Base-by-base conservation (phyloP, 1,140 invertebrate genomes). In the Acromyrmex echinatior region DNA sequence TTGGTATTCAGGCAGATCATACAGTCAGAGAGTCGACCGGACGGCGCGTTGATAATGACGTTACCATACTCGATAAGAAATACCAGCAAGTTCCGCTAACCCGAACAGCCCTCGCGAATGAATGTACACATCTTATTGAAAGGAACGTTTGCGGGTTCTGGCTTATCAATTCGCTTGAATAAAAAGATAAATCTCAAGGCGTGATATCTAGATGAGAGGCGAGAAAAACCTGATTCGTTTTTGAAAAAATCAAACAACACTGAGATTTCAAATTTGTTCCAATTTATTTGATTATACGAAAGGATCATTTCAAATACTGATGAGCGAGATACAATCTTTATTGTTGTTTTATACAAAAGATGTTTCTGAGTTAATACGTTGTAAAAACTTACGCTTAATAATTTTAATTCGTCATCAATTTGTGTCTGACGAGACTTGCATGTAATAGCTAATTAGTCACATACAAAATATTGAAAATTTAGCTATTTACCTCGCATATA, bases 1-100 rank as follows among this genome's bases (percentile, higher is more conserved):
- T 90, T 85, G 91, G 51, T 91, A 58, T 88, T 86, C 90, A 93
- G 91, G 87, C 63, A 78, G 86, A 92, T 87, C 87, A 90, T 90
- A n/a, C 88, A 91, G 87, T 68, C 87, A 85, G 85, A 81, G 84
- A 87, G 70, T 31, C 58, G 73, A 66, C 53, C 65, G 77, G 87
- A 88, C 51, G 62, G 74, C 63, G 86, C 80, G 81, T 86, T 76
- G 86, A 87, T 85, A 86, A 87, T 49, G 81, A 86, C 25, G 25
- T 25, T 25, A 25, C 39, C 21, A 86, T 71, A 86, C 74, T 58
- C 51, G 89, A 91, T 91, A 91, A 89, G 77, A 60, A 76, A 70
- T 51, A 25, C 28, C 87, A 51, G 28, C 28, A 16, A 86, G 66
- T 88, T 86, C 51, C 78, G 70, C 45, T 74, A 76, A 79, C 65